Conservation (phyloP, 1,140 invertebrate species). For the Apis mellifera region DNA sequence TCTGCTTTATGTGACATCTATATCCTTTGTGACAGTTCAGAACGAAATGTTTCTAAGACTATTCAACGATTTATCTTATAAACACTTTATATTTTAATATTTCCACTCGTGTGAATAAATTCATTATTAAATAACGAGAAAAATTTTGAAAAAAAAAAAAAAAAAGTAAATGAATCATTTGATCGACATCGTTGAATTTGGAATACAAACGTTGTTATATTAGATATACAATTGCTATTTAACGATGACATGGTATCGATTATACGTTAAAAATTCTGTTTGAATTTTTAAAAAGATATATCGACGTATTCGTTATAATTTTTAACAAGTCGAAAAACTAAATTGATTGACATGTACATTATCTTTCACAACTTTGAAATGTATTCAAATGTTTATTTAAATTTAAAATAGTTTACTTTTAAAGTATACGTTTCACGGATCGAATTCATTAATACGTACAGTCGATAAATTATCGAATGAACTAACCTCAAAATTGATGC, state of each 20-base stretch:
- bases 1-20: slow-evolving; percentile 29
- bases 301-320: too few species aligned
- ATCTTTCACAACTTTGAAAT: not conserved
- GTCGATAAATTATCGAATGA: slow-evolving; percentile 3
- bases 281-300: too few species aligned
- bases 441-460: slow-evolving; percentile 18
- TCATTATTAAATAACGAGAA: not conserved
- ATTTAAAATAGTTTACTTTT: too few species aligned
- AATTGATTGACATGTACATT: too few species aligned
- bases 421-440: not conserved
- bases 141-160: not conserved
- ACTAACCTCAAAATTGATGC: not conserved
- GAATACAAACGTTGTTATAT: not conserved
- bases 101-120: slow-evolving; percentile 1
- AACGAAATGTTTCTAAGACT: not conserved
- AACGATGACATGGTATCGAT: not conserved
- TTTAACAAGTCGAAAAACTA: too few species aligned
- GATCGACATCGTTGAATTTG: not conserved
- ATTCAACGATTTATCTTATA: slow-evolving; percentile 24
- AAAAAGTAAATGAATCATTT: not conserved
- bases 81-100: slow-evolving; percentile 19
- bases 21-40: not conserved
- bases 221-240: not conserved
- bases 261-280: too few species aligned
- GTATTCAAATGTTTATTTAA: not conserved